Base-by-base conservation (phyloP, 2,888 invertebrate genomes). In the Noctua comes region DNA sequence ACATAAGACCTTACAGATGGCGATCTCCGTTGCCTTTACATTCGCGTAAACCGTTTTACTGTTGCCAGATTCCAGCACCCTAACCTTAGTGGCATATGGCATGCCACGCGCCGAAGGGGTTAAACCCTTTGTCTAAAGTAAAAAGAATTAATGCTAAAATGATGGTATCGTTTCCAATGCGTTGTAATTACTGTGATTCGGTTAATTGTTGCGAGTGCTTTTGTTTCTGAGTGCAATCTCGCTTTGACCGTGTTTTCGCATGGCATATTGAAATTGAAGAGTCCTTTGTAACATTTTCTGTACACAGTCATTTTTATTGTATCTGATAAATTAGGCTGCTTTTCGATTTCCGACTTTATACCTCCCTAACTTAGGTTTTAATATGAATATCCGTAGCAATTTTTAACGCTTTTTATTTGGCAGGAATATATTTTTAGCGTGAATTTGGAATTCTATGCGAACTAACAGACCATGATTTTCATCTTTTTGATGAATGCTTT, bases 141-240 rank as follows among this genome's bases (percentile, higher is more conserved):
- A 93, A 93, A 92, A 90, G 88, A 93, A 93, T 92, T 88, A 92
- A 94, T 93, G 81, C 91, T 91, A 90, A 90, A 94, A 94, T 93
- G 95, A 95, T 94, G 93, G 94, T 96, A 96, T 96, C 96, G 92
- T 91, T 96, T 96, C 94, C 96, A 96, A 95, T 95, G 92, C 90
- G 87, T 91, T 92, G 93, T 94, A 95, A 96, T 96, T 96, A 96
- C 95, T 93, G 93, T 95, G 94, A 96, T 96, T 94, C 94, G 89
- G 92, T 94, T 96, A 96, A 96, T 96, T 96, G 95, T 95, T 93
- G 90, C 91, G 92, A 89, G 92, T 93, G 91, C 92, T 93, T 95
- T 95, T 95, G 95, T 95, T 94, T 94, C 87, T 89, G 90, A 93
- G 92, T 92, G 92, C 92, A 91, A 90, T 92, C 91, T 93, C 92